Evolutionary conservation across 1,140 invertebrate genomes (phyloP).

Genomic region (Sycophaga agraensis): DNA sequence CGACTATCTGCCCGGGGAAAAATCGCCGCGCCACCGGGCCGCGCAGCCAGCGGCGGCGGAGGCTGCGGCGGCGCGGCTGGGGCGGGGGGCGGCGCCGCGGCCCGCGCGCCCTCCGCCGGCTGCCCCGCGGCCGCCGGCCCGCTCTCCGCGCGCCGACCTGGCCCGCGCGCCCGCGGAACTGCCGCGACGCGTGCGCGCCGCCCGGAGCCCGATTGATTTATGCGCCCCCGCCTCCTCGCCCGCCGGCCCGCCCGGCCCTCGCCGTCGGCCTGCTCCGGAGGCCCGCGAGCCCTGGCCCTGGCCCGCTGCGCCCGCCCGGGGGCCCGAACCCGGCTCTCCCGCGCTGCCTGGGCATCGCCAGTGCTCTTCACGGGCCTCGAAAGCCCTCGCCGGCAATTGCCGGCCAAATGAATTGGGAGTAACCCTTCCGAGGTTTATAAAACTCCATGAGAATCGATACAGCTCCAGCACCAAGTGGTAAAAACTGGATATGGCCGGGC

Average conservation of each 20-base stretch:
- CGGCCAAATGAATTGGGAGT: too few relatives aligned
- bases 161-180: not conserved
- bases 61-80: not conserved
- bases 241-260: not conserved
- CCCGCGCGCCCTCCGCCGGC: not conserved
- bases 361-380: too few relatives aligned
- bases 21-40: constrained; percentile 36
- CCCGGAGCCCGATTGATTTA: too few relatives aligned
- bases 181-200: not conserved
- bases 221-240: not conserved
- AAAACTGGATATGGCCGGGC: too few relatives aligned
- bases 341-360: too few relatives aligned
- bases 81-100: not conserved
- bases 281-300: not conserved
- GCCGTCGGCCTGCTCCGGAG: too few relatives aligned
- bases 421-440: too few relatives aligned
- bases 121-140: not conserved
- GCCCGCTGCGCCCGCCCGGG: too few relatives aligned
- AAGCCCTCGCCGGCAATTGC: too few relatives aligned
- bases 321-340: too few relatives aligned
- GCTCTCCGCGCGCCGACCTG: not conserved
- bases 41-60: not conserved
- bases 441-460: too few relatives aligned
- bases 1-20: constrained; percentile 53
- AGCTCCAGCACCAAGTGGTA: too few relatives aligned